Evolutionary conservation across 2,888 invertebrate species (phyloP), one percentile per base, ranked within the genome.

Genomic region (Lasioglossum calceatum): DNA sequence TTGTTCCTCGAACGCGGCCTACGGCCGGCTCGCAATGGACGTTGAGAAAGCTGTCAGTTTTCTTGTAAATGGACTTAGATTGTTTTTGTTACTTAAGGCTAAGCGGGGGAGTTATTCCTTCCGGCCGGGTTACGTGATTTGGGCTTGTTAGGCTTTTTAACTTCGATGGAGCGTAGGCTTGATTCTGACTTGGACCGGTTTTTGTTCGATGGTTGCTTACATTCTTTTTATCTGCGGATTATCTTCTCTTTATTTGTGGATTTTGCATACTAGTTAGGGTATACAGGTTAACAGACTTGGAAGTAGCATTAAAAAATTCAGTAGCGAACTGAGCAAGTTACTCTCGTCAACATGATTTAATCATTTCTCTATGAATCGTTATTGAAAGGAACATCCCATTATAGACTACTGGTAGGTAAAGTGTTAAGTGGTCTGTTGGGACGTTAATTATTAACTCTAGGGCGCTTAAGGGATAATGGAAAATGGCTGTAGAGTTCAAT

Each of bases 361-460:
- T 58, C n/a, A 58, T 58, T 12, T 58, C n/a, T 58, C 58, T 58
- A 58, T 58, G 58, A 58, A 58, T 58, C 58, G 58, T 58, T 58
- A 58, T 58, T 12, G 58, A 58, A 58, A 58, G 58, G 58, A 58
- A 58, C 4, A 58, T 58, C 58, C 12, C 2, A 58, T 58, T 58
- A 58, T n/a, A 58, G 58, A 12, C 58, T 58, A 58, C 12, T 58
- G 58, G 10, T 58, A n/a, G 12, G 58, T 58, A 58, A 58, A 58
- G 58, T 58, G 58, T 58, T 58, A 58, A 58, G 58, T 58, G n/a
- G 58, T 10, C 58, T n/a, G 10, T 58, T 12, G n/a, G n/a, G 58
- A 58, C 58, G 58, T 58, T 58, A n/a, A 58, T 58, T 58, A 58
- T 58, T n/a, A 4, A 58, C 58, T 58, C n/a, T n/a, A 12, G n/a